phyloP scores from a whole-genome alignment of 2,888 invertebrate genomes.

The Heliconius cydno region DNA sequence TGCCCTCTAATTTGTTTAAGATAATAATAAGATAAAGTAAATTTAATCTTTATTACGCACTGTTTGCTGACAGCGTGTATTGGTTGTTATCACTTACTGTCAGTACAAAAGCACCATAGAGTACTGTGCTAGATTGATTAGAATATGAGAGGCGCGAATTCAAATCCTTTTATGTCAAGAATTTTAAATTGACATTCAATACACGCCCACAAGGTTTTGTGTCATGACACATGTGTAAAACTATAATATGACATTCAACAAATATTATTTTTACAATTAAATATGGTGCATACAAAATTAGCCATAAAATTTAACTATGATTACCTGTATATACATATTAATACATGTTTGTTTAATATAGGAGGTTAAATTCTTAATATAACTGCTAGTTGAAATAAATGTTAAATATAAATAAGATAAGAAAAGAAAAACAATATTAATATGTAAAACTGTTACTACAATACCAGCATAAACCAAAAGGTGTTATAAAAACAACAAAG shows the following conservation, averaged over 20 bases:
- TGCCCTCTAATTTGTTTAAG: constrained; percentile 24
- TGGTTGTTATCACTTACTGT: background rate
- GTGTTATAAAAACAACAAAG: background rate
- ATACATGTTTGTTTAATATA: background rate
- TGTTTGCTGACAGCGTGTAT: background rate
- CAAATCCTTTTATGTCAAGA: too few species aligned
- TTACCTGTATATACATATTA: too few species aligned
- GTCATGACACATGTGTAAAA: too few species aligned
- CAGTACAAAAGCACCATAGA: background rate
- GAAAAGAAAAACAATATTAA: background rate
- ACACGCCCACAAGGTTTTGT: too few species aligned
- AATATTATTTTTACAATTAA: too few species aligned
- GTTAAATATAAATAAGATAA: background rate
- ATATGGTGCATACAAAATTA: too few species aligned
- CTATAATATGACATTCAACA: too few species aligned
- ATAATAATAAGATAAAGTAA: constrained; percentile 6
- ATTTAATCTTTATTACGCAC: constrained; percentile 22
- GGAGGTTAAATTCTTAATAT: background rate
- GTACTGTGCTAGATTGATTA: background rate
- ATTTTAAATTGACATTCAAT: too few species aligned
- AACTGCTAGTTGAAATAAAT: background rate
- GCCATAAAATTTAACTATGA: too few species aligned
- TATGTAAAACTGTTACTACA: background rate
- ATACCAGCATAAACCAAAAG: background rate
- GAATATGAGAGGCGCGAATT: too few species aligned